Base-by-base conservation (phyloP, 2,888 invertebrate genomes). In the Lamellibrachia satsuma region DNA sequence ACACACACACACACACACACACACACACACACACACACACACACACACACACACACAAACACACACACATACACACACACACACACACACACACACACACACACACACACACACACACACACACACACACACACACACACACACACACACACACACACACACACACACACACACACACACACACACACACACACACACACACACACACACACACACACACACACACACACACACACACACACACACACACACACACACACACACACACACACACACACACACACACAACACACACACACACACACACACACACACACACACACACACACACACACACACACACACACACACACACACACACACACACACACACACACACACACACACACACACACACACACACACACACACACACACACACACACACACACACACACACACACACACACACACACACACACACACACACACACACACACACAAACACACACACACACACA, bases 381-480 rank as follows among this genome's bases (percentile, higher is more conserved):
- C 6, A 57, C 57, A 90, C 52, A 90, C 90, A 52, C 51, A 92
- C 15, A 60, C 52, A 92, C 90, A 90, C 4, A 90, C 90, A 92
- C 75, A 52, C 39, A 52, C 75, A 90, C 52, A 52, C 39, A 92
- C 90, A 90, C 52, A 75, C 27, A 90, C 75, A 51, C 52, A 52
- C 90, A 90, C 52, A 52, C 51, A 92, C 52, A 90, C 51, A 52
- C 52, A 90, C 75, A 51, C 75, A 92, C 90, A 90, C 90, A 90
- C n/a, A 90, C 90, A 90, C 75, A 90, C 90, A 52, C 27, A 90
- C 90, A 60, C 90, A 52, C 51, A 90, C 90, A 90, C 75, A 92
- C 7, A 90, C 90, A 51, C 90, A 90, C 75, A 90, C 52, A 90
- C 75, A 92, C 90, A 92, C 3, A 92, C 75, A 92, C 52, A 92